A percentile compares a stretch with the other conserved stretches of the same genome.
These are phyloP conservation scores for Darevskia mixta DNA, from an alignment of 2,797 vertebrate species.

Conservation along the genomic window DNA sequence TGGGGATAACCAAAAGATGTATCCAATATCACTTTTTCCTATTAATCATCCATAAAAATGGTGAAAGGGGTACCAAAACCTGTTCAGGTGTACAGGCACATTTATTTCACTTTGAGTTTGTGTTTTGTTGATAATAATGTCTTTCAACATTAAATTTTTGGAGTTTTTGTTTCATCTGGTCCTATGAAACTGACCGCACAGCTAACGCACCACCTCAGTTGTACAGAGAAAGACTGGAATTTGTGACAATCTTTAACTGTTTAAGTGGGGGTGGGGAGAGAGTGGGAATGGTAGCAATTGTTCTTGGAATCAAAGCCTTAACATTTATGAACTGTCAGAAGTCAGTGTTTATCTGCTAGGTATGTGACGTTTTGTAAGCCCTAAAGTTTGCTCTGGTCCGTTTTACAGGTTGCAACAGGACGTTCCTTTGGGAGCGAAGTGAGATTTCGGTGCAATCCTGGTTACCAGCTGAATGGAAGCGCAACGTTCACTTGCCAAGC, in stretches of 20 bases:
- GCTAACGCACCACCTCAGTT: not conserved
- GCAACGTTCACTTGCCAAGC: conserved; percentile 89
- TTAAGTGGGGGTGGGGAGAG: not conserved
- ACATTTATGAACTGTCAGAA: not conserved
- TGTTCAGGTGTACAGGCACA: not conserved
- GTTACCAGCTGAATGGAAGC: conserved; percentile 87
- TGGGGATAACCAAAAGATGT: conserved; percentile 1
- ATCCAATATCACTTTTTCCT: not conserved
- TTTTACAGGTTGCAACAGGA: conserved; percentile 81
- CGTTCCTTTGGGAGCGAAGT: conserved; percentile 88
- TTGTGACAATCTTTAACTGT: not conserved
- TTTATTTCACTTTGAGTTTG: not conserved
- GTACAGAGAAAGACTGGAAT: not conserved
- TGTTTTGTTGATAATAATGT: not conserved
- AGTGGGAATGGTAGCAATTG: not conserved
- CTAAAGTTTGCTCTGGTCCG: conserved; percentile 24
- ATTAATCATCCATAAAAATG: not conserved
- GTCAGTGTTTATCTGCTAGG: not conserved
- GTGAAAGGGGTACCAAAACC: not conserved
- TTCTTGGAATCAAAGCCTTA: not conserved
- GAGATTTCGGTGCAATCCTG: conserved; percentile 87
- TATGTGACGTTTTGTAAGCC: not conserved
- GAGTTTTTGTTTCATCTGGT: not conserved
- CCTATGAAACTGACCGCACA: not conserved
- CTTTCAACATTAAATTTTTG: not conserved